Percentiles rank a stretch among this genome's conserved stretches.
phyloP scores from a whole-genome alignment of 2,888 invertebrate genomes.

The Serrognathus titanus region DNA sequence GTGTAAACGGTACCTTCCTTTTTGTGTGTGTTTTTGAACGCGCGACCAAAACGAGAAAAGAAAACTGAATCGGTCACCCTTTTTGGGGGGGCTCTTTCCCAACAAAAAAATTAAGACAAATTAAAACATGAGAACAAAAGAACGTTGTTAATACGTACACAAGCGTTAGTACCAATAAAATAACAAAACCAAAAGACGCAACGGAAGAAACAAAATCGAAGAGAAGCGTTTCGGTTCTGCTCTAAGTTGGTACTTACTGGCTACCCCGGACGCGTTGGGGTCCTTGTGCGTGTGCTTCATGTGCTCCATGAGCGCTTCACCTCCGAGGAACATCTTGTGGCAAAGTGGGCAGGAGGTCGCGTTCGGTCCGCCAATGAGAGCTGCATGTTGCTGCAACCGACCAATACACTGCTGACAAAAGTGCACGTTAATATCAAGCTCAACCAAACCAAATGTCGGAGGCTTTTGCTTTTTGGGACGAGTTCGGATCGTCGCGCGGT shows the following conservation, averaged over 20 bases:
- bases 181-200: constrained; percentile 3
- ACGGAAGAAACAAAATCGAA: neutral
- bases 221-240: neutral
- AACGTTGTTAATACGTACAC: too few relatives aligned
- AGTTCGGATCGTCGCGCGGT: neutral
- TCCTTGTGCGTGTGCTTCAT: constrained; percentile 96
- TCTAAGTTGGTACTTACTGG: constrained; percentile 66
- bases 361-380: constrained; percentile 87
- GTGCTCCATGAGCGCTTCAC: constrained; percentile 91
- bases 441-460: constrained; percentile 40
- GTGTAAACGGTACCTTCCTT: neutral
- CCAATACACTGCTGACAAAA: constrained; percentile 82
- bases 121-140: too few relatives aligned
- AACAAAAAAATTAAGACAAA: too few relatives aligned
- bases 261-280: constrained; percentile 82
- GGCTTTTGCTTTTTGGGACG: constrained; percentile 4
- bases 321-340: constrained; percentile 91
- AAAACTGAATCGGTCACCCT: neutral
- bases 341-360: constrained; percentile 91
- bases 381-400: constrained; percentile 94
- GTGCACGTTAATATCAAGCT: constrained; percentile 22
- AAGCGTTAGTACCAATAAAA: neutral
- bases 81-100: neutral
- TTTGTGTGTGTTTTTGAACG: neutral
- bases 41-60: neutral